Percentiles rank a stretch among this genome's conserved stretches.
phyloP scores from a whole-genome alignment of 2,113 vertebrate species.

The Cercocebus atys region DNA sequence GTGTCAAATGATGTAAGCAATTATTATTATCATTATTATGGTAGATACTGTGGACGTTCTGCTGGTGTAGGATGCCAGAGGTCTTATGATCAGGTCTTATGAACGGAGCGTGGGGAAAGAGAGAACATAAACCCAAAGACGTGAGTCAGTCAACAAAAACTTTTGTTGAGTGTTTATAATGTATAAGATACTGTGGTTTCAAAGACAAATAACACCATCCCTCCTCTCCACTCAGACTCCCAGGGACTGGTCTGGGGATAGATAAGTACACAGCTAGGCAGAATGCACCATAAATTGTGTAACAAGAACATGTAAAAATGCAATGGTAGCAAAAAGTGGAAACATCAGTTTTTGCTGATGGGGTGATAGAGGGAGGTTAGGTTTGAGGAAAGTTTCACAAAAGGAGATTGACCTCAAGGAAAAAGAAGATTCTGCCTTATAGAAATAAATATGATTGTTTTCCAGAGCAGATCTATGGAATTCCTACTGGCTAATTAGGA shows the following conservation, averaged over 20 bases:
- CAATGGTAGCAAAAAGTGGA: neutral
- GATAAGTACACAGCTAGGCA: neutral
- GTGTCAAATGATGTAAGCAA: neutral
- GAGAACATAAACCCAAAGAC: neutral
- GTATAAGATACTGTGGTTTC: neutral
- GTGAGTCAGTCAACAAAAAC: neutral
- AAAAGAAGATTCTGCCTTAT: neutral
- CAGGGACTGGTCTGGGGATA: accelerated
- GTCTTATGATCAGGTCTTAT: neutral
- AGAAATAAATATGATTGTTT: neutral
- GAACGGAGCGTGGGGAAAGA: neutral
- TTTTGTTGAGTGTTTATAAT: neutral
- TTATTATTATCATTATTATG: neutral
- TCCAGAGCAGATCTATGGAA: neutral
- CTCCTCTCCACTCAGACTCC: neutral
- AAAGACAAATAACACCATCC: neutral
- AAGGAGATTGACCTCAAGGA: neutral
- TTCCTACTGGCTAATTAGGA: neutral
- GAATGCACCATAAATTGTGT: accelerated
- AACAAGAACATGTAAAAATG: neutral
- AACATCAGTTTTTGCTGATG: neutral
- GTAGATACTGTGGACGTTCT: neutral
- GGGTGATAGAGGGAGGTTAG: neutral
- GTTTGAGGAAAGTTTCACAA: neutral
- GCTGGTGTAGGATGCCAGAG: neutral